Evolutionary conservation across 2,888 invertebrate genomes (phyloP), one percentile per base, ranked within the genome.

Genomic region (Diarsia dahlii): DNA sequence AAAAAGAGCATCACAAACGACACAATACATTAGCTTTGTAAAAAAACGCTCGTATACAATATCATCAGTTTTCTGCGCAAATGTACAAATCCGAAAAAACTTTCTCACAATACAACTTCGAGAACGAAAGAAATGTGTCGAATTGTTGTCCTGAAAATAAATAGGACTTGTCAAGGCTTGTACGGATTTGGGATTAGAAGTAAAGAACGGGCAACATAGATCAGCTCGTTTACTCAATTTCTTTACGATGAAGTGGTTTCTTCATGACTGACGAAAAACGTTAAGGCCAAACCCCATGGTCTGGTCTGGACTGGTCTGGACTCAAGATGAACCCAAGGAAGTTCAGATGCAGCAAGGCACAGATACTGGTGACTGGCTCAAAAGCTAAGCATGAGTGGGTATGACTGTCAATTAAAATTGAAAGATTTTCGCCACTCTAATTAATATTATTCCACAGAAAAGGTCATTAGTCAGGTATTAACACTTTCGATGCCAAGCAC

Each of bases 61-160:
- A 28, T 23, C 39, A 20, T 18, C 63, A 64, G 60, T 74, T 81
- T 77, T 69, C 10, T 48, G 28, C 67, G 63, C 66, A 63, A 78
- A 65, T 80, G 80, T 82, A 69, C 45, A 78, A 78, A 66, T 15
- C 28, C 3, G 5, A 73, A 73, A 56, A 56, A 82, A 80, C 58
- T 85, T 84, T 73, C n/a, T 48, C 76, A 82, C 73, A 78, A 82
- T 71, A 86, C 74, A 74, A 85, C 63, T 81, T 85, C 23, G 67
- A 18, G 48, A 60, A 63, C 8, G 64, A 48, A 74, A 81, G 72
- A 81, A 77, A 75, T 78, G 71, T 76, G 74, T 85, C 73, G 68
- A 74, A 78, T 64, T 23, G 23, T 77, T 72, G 81, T 71, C 73
- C 65, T 62, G 76, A 23, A 71, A 50, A 75, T 78, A 72, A 76